Evolutionary conservation across 2,797 vertebrate genomes (phyloP), one percentile per base, ranked within the genome.

Genomic region (Mus spretus): DNA sequence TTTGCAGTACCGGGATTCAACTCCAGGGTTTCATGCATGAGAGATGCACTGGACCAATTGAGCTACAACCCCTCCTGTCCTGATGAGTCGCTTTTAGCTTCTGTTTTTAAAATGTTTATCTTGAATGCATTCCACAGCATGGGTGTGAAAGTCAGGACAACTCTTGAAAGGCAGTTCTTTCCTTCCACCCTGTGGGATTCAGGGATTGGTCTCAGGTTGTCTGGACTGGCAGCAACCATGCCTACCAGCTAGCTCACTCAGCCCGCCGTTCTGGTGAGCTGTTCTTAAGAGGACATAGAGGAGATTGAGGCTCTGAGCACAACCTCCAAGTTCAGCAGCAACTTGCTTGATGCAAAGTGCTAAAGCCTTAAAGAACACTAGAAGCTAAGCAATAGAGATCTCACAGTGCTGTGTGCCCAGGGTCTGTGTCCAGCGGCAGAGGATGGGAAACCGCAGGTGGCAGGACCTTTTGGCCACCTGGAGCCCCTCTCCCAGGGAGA

Each of bases 341-440:
- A 44, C 50, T 28, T 22, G 24, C 9, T 19, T 34, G 5, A 7
- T 44, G 53, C 84, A 44, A 89, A 78, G 74, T 15, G 34, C n/a
- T 37, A 7, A 88, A 63, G 24, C 79, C 47, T 8, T 3, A 4
- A 1, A 7, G 12, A 78, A 85, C 59, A 53, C 22, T 0, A 67
- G 83, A 47, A 84, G 82, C 44, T 40, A 2, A 47, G 65, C 19
- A 37, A 15, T 13, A 53, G 50, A 53, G 44, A 20, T 7, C 57
- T 84, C 55, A 2, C 10, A 0, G 0, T 0, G 28, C 3, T 12
- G 20, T 6, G 37, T 1, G 22, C 20, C 37, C 34, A 31, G n/a
- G 34, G 19, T n/a, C 81, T 20, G 65, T 7, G 4, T 34, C 28
- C 59, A 59, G 55, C 31, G 31, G 28, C 0, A 0, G 3, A 24